Percentiles rank a stretch among this genome's conserved stretches.
Evolutionary conservation across 2,888 invertebrate genomes (phyloP).

Genomic region (Galeruca laticollis): DNA sequence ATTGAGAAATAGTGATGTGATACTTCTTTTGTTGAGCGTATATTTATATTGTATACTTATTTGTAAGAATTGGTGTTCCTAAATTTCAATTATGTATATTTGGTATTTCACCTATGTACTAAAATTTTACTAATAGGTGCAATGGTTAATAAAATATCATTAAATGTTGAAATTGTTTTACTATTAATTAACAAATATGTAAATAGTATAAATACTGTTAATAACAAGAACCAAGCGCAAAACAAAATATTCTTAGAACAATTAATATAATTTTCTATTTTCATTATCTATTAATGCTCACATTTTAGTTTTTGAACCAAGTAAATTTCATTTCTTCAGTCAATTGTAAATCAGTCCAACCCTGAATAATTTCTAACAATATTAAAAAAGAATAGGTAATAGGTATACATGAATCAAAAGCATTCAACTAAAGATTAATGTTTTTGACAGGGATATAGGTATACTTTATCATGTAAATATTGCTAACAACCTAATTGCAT

Average conservation of each 20-base stretch:
- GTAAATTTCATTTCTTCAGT: neutral
- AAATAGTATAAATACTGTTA: too few relatives aligned
- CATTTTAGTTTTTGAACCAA: neutral
- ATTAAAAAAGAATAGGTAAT: too few relatives aligned
- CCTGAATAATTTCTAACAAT: neutral
- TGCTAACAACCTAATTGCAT: neutral
- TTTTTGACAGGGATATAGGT: too few relatives aligned
- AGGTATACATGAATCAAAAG: too few relatives aligned
- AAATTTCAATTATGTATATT: neutral
- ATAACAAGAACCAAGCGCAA: too few relatives aligned
- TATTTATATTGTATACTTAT: too few relatives aligned
- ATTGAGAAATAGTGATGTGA: too few relatives aligned
- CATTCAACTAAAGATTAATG: too few relatives aligned
- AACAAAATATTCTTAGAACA: too few relatives aligned
- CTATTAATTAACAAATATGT: neutral
- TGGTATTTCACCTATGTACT: neutral
- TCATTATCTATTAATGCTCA: neutral
- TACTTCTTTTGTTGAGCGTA: too few relatives aligned
- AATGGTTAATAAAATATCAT: neutral
- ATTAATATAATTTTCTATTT: neutral
- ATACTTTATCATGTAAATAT: neutral
- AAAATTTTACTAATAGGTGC: neutral
- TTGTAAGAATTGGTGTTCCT: too few relatives aligned
- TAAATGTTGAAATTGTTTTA: neutral
- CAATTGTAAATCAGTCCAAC: neutral